phyloP scores from a whole-genome alignment of 2,797 vertebrate species.

The Lagodon rhomboides region DNA sequence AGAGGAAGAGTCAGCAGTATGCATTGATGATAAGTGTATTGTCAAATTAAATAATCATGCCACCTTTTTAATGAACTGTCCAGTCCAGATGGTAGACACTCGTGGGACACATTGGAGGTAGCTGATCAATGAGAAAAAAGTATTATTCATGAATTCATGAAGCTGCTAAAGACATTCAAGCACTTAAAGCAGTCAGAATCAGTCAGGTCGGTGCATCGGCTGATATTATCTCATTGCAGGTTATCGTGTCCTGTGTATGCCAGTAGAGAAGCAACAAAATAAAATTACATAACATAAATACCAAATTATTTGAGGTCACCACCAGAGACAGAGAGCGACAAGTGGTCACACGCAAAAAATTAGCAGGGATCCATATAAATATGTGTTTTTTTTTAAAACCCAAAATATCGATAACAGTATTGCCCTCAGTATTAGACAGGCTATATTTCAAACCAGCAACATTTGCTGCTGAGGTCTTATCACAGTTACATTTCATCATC shows the following conservation, averaged over 20 bases:
- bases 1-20: too few species aligned
- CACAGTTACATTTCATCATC: background rate
- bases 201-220: background rate
- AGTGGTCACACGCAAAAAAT: background rate
- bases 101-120: background rate
- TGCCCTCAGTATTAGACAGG: background rate
- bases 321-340: background rate
- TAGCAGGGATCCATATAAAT: too few species aligned
- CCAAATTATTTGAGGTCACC: background rate
- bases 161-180: background rate
- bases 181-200: too few species aligned
- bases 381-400: background rate
- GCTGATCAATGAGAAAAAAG: background rate
- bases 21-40: background rate
- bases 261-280: too few species aligned
- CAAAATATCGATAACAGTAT: background rate
- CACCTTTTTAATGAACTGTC: background rate
- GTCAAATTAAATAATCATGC: background rate
- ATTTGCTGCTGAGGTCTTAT: background rate
- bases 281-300: background rate
- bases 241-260: background rate
- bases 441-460: background rate
- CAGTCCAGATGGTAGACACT: background rate
- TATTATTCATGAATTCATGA: too few species aligned
- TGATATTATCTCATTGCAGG: background rate